Evolutionary conservation across 2,888 invertebrate genomes (phyloP).

Genomic region (Drosophila neutralis): DNA sequence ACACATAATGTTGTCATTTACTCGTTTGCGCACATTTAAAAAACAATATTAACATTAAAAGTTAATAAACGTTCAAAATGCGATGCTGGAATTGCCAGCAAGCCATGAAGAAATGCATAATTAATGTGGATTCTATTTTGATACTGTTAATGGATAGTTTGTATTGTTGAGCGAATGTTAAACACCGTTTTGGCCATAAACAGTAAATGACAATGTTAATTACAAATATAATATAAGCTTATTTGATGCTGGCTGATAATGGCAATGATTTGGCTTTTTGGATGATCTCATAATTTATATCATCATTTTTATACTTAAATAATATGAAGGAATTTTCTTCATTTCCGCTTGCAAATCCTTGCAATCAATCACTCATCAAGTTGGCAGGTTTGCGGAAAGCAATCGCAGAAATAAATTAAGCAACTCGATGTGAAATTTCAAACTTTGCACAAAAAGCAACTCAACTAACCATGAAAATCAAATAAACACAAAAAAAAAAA

Average conservation of each 20-base stretch:
- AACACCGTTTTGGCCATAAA: not conserved
- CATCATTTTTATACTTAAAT: no score
- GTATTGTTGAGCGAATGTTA: slow-evolving; percentile 17
- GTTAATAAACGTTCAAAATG: slow-evolving; percentile 52
- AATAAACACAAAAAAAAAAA: slow-evolving; percentile 49
- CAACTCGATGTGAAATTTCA: slow-evolving; percentile 11
- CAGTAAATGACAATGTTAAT: slow-evolving; percentile 10
- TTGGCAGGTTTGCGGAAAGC: slow-evolving; percentile 7
- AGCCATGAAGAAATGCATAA: slow-evolving; percentile 30
- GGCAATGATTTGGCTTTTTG: not conserved
- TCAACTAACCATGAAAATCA: slow-evolving; percentile 70
- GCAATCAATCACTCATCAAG: slow-evolving; percentile 2
- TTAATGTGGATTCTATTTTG: slow-evolving; percentile 44
- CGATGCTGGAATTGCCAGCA: slow-evolving; percentile 13
- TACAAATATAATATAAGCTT: not conserved
- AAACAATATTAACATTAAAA: slow-evolving; percentile 60
- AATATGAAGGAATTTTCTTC: slow-evolving; percentile 9
- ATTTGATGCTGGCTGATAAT: slow-evolving; percentile 2
- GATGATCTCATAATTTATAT: slow-evolving; percentile 46
- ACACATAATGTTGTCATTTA: slow-evolving; percentile 37
- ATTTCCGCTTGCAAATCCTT: slow-evolving; percentile 9
- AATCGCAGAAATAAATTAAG: not conserved
- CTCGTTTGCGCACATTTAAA: slow-evolving; percentile 44
- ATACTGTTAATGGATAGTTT: slow-evolving; percentile 37
- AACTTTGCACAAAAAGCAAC: slow-evolving; percentile 5